Base-by-base conservation (phyloP, 1,140 invertebrate species). In the Helicoverpa zea region DNA sequence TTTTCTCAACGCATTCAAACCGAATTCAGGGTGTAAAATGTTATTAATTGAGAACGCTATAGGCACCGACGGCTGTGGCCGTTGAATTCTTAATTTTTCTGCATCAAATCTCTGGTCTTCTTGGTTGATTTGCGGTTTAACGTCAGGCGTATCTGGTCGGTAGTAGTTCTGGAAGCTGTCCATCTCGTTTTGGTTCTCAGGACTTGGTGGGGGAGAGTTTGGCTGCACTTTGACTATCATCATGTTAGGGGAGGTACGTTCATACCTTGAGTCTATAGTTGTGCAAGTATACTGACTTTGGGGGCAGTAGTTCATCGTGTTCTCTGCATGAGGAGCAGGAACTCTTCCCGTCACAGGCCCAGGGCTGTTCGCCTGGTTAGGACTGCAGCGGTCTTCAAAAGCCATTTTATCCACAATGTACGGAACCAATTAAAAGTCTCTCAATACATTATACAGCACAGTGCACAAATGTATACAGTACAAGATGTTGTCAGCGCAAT, bases 331-430 rank as follows among this genome's bases (percentile, higher is more conserved):
- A 0, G 94, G 91, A 0, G 91, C 89, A 1, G 94, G 94, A 1
- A 92, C 91, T 81, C 92, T 89, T 0, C 92, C 89, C 0, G 91
- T 82, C 0, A 94, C 89, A 0, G 94, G 94, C 1, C 93, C 94
- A 1, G 94, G 94, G 82, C 95, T 96, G 88, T 95, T 96, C 75
- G 96, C 96, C 91, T 96, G 95, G 85, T 95, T 96, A 81, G 96
- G 96, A 91, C 96, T 96, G 93, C 95, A 96, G 52, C 96, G 95
- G 87, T 96, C 96, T 94, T 96, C 96, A 75, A 96, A 95, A 78
- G 96, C 96, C 96, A 96, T 96, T 87, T 84, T 47, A 58, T 35
- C 35, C 73, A 68, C 79, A 58, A 18, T 35, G 47, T 52, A 35
- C 51, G 16, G 18, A 16, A 23, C n/a, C 35, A 66, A 70, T 12